Conservation (phyloP, 2,888 invertebrate species). For the Mongoloraphidia duomilia region DNA sequence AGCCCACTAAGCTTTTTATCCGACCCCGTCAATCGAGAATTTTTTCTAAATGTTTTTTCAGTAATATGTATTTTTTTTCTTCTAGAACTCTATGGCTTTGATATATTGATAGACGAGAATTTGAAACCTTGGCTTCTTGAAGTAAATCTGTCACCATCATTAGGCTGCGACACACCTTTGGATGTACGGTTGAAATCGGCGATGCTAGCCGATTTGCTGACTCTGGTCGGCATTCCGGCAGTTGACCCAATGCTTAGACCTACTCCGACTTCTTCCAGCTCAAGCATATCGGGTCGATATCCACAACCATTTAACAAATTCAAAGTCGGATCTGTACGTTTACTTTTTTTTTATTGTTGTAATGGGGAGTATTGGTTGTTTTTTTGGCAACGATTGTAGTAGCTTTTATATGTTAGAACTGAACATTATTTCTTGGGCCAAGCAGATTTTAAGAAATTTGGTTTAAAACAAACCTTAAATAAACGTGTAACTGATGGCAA, state of each 20-base stretch:
- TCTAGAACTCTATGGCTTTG: constrained; percentile 84
- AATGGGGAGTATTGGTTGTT: too few species aligned
- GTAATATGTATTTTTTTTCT: constrained; percentile 13
- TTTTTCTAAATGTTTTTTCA: neutral
- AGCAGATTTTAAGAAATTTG: too few species aligned
- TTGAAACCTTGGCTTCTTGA: constrained; percentile 92
- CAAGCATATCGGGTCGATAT: too few species aligned
- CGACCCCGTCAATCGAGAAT: neutral
- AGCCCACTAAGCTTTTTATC: too few species aligned
- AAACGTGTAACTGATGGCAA: too few species aligned
- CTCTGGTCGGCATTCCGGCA: constrained; percentile 78
- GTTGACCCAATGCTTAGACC: constrained; percentile 48
- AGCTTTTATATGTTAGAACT: too few species aligned
- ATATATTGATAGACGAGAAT: constrained; percentile 81
- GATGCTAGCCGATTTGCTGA: constrained; percentile 77
- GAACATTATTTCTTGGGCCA: too few species aligned
- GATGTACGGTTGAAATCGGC: constrained; percentile 89
- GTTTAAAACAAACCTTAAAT: too few species aligned
- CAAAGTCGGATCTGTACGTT: too few species aligned
- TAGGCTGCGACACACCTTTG: constrained; percentile 84
- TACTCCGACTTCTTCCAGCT: constrained; percentile 18
- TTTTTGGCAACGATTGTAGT: too few species aligned
- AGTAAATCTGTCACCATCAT: constrained; percentile 84
- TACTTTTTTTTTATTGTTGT: too few species aligned
- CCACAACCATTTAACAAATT: too few species aligned